Conservation (phyloP, 2,797 vertebrate species). For the Scarus forsteni region DNA sequence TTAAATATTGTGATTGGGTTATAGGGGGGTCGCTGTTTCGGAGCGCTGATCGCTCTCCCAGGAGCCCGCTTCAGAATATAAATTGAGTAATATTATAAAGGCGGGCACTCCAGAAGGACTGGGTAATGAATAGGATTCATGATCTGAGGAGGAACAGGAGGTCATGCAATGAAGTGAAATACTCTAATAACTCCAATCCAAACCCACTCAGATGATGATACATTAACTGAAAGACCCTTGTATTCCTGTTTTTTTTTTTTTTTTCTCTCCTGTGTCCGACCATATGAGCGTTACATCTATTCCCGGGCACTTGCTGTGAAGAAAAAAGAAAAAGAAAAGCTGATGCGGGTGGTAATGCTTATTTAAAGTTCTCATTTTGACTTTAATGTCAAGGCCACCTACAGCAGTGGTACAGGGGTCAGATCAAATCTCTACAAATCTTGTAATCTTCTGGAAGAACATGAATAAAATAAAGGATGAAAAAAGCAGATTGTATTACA, state of each 20-base stretch:
- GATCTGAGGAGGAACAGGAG: slow-evolving; percentile 93
- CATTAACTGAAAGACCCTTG: slow-evolving; percentile 94
- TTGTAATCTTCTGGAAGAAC: slow-evolving; percentile 90
- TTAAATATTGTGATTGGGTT: slow-evolving; percentile 94
- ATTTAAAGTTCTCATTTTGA: slow-evolving; percentile 84
- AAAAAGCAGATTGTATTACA: slow-evolving; percentile 87
- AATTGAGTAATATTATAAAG: slow-evolving; percentile 98
- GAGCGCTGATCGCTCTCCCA: slow-evolving; percentile 89
- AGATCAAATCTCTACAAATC: slow-evolving; percentile 83
- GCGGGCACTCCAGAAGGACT: slow-evolving; percentile 90
- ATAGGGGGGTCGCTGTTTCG: slow-evolving; percentile 85
- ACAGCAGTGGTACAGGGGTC: slow-evolving; percentile 41
- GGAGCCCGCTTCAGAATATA: slow-evolving; percentile 94
- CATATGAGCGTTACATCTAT: slow-evolving; percentile 65
- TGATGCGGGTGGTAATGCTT: slow-evolving; percentile 70
- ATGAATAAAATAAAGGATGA: slow-evolving; percentile 66
- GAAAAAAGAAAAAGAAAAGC: slow-evolving; percentile 37
- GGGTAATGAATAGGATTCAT: slow-evolving; percentile 97
- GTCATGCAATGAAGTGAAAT: slow-evolving; percentile 95
- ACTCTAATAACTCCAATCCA: slow-evolving; percentile 96
- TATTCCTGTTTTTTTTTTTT: slow-evolving; percentile 83
- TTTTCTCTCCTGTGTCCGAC: slow-evolving; percentile 47
- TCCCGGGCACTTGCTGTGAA: slow-evolving; percentile 56
- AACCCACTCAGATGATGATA: slow-evolving; percentile 94
- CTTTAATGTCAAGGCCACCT: slow-evolving; percentile 67